These are phyloP conservation scores for Caloenas nicobarica DNA, from an alignment of 2,113 vertebrate species.

Conservation along the genomic window DNA sequence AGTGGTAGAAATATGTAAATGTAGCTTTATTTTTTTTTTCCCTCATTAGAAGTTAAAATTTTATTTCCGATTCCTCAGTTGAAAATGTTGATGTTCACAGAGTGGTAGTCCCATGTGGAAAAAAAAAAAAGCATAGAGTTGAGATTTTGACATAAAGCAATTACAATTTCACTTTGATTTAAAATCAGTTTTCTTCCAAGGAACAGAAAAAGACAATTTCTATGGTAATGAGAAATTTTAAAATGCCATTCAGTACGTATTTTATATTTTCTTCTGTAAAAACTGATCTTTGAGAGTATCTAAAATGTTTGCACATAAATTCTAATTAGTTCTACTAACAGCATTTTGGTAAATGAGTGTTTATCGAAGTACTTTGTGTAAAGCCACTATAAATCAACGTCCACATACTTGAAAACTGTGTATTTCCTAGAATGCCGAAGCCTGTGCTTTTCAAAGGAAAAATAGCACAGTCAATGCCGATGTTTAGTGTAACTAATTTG, in stretches of 20 bases:
- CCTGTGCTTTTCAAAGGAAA: not conserved
- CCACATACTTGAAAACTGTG: not conserved
- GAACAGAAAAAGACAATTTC: not conserved
- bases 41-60: not conserved
- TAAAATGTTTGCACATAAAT: conserved; percentile 21
- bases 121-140: not conserved
- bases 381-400: not conserved
- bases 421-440: not conserved
- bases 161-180: conserved; percentile 5
- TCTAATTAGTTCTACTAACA: not conserved
- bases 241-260: not conserved
- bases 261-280: not conserved
- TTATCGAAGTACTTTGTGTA: not conserved
- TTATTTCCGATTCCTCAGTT: not conserved
- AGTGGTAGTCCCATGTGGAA: not conserved
- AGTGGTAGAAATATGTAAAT: not conserved
- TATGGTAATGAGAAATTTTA: not conserved
- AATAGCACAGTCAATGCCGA: not conserved
- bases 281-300: not conserved
- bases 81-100: not conserved
- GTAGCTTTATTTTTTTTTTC: not conserved
- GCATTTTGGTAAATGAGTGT: not conserved
- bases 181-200: not conserved
- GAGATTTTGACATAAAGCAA: conserved; percentile 2
- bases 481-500: not conserved